phyloP scores from a whole-genome alignment of 2,888 invertebrate genomes.

The Hemistola chrysoprasaria region DNA sequence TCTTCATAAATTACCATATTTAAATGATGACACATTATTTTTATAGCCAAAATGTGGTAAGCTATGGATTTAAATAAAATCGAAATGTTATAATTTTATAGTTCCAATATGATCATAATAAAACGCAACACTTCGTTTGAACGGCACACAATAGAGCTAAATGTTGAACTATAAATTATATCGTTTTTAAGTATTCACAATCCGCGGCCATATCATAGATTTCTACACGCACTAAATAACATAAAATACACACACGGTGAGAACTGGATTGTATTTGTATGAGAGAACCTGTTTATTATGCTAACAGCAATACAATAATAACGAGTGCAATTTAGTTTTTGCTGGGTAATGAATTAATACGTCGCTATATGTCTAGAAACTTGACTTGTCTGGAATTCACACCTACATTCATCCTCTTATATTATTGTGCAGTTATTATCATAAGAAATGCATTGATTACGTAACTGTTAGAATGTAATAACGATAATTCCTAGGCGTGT shows the following conservation, averaged over 20 bases:
- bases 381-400: constrained; percentile 36
- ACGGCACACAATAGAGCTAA: constrained; percentile 17
- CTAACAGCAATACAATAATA: constrained; percentile 57
- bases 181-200: constrained; percentile 16
- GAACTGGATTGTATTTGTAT: constrained; percentile 60
- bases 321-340: constrained; percentile 68
- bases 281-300: constrained; percentile 68
- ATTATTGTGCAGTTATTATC: constrained; percentile 10
- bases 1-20: not conserved
- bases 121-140: constrained; percentile 6
- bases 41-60: not conserved
- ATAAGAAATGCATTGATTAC: constrained; percentile 12
- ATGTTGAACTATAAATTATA: constrained; percentile 13
- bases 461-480: constrained; percentile 6
- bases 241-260: constrained; percentile 46
- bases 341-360: constrained; percentile 45
- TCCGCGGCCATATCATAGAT: constrained; percentile 41
- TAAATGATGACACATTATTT: no score
- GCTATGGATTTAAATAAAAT: not conserved
- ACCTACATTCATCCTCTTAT: constrained; percentile 18
- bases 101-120: not conserved
- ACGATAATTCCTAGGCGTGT: not conserved
- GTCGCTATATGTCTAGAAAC: constrained; percentile 43
- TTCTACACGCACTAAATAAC: constrained; percentile 54
- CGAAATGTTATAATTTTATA: constrained; percentile 7